These are phyloP conservation scores for Dicrostonyx torquatus DNA, from an alignment of 2,797 vertebrate genomes.

Conservation along the genomic window DNA sequence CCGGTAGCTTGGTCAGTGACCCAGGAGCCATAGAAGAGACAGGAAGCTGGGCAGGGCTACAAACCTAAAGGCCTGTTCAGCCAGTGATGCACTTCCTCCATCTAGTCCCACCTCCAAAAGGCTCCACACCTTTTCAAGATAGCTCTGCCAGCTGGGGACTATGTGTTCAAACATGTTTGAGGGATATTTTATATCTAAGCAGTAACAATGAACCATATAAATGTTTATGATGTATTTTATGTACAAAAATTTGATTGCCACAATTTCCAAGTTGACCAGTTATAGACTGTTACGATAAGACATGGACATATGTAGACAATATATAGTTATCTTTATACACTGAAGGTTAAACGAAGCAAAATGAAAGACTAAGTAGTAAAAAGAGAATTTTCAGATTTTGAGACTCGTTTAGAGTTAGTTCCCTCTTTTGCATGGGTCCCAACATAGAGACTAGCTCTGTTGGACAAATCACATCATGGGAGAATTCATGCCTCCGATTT, in stretches of 20 bases:
- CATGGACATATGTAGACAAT: background rate
- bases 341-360: background rate
- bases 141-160: too few species aligned
- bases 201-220: background rate
- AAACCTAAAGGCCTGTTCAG: background rate
- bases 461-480: background rate
- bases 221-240: slow-evolving; percentile 43
- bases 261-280: slow-evolving; percentile 33
- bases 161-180: background rate
- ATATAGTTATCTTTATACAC: background rate
- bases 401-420: background rate
- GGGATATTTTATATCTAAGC: background rate
- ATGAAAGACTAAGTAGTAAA: background rate
- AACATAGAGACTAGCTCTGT: background rate
- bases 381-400: background rate
- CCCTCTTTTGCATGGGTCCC: background rate
- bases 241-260: slow-evolving; percentile 35
- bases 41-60: background rate
- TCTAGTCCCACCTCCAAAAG: background rate
- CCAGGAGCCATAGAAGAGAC: background rate
- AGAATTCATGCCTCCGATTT: slow-evolving; percentile 5
- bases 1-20: background rate
- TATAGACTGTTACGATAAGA: background rate
- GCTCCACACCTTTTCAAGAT: background rate
- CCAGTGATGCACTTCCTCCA: background rate